Base-by-base conservation (phyloP, 1,140 invertebrate species). In the Helicoverpa zea region DNA sequence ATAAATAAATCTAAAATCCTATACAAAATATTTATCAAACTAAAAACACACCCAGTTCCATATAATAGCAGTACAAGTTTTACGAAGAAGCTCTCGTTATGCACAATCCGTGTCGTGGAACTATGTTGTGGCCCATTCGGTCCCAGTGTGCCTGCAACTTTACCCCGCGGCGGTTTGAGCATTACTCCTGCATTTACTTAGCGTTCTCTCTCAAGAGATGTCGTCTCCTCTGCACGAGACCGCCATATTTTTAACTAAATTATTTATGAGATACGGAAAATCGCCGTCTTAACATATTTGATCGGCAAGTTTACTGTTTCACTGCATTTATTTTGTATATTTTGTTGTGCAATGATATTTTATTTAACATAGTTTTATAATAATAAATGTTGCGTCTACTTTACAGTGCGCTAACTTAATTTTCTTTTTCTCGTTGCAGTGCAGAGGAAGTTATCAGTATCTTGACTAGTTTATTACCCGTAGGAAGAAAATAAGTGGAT, bases 111-210 rank as follows among this genome's bases (percentile, higher is more conserved):
- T 73, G 70, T 73, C n/a, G 13, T 1, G 54, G 29, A 73, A 58
- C 49, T 54, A 54, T 54, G 70, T 58, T 35, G 52, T n/a, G 51
- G 51, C 52, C 0, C 30, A 23, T 73, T 54, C 35, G 35, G 35
- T 43, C 70, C 70, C 70, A 43, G 70, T 58, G 70, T 73, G 16
- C 43, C 18, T 9, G 14, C 54, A 73, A 73, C 70, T 73, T 58
- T 73, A 73, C 70, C 70, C 18, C 11, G 5, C 30, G 30, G 70
- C 54, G 52, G 70, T 58, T 43, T 58, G 30, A 35, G 30, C 70
- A 73, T 73, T 56, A 73, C 70, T 56, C 58, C 70, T 73, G 70
- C 70, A 43, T 73, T 73, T 73, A 73, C 70, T 73, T 73, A 73
- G 35, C 52, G 14, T 35, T 10, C 23, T 35, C 51, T 30, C 29